Conservation (phyloP, 1,140 invertebrate genomes). For the Cotesia chilonis region DNA sequence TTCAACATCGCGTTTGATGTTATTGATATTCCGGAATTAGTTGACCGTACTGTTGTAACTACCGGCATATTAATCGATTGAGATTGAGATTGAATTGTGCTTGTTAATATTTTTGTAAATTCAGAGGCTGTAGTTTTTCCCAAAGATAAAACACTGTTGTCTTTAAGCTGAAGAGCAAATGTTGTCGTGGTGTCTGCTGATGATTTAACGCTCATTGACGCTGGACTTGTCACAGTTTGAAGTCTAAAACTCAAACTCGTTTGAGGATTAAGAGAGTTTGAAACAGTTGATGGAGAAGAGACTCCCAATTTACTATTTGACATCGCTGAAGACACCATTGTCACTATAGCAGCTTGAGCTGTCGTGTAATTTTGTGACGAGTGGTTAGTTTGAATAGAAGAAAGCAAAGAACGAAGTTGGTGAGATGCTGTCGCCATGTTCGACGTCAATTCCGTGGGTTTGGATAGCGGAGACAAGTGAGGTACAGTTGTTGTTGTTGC, state of each 20-base stretch:
- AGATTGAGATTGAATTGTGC: conserved; percentile 46
- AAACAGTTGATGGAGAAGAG: conserved; percentile 43
- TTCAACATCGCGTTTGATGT: conserved; percentile 64
- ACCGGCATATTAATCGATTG: conserved; percentile 44
- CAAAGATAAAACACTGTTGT: conserved; percentile 46
- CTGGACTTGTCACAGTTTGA: conserved; percentile 38
- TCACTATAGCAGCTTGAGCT: conserved; percentile 49
- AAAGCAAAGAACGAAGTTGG: conserved; percentile 68
- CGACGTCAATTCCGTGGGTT: conserved; percentile 75
- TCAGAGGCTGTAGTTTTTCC: conserved; percentile 46
- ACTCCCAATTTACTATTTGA: conserved; percentile 49
- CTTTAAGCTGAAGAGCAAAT: conserved; percentile 56
- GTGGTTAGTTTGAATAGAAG: conserved; percentile 58
- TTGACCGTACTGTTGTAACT: conserved; percentile 37
- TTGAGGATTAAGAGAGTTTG: conserved; percentile 44
- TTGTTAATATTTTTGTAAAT: conserved; percentile 49
- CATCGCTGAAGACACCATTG: conserved; percentile 71
- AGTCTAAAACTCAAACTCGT: conserved; percentile 42
- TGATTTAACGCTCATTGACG: conserved; percentile 42
- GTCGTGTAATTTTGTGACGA: conserved; percentile 50
- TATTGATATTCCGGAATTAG: conserved; percentile 55
- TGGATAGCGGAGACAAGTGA: conserved; percentile 75
- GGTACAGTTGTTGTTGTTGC: conserved; percentile 66
- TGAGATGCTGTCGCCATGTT: conserved; percentile 77
- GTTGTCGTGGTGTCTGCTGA: conserved; percentile 57